Evolutionary conservation across 2,113 vertebrate genomes (phyloP).

Genomic region (Prunella himalayana): DNA sequence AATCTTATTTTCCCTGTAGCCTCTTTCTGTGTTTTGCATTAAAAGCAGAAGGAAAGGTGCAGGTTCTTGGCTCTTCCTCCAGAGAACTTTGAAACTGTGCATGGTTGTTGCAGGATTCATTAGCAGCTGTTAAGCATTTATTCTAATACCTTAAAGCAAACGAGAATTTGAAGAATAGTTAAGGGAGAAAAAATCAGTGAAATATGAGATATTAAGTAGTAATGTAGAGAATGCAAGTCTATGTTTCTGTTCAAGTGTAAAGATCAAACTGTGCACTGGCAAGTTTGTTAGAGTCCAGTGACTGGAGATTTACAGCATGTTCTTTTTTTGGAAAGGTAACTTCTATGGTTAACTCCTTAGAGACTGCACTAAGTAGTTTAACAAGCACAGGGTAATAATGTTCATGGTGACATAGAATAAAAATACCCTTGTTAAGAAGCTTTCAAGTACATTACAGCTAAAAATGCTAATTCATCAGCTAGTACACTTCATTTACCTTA

Average conservation of each 20-base stretch:
- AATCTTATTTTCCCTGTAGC: not conserved
- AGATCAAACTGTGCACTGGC: not conserved
- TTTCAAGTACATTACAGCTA: not conserved
- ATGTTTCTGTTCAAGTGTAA: not conserved
- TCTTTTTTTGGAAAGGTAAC: not conserved
- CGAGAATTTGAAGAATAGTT: not conserved
- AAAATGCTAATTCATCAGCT: not conserved
- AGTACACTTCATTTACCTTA: not conserved
- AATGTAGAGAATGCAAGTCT: not conserved
- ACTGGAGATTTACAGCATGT: rapidly evolving
- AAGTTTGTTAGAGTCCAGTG: not conserved
- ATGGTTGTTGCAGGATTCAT: not conserved
- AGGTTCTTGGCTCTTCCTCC: not conserved
- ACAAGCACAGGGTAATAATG: not conserved
- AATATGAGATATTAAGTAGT: not conserved
- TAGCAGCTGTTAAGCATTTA: not conserved
- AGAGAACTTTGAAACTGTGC: not conserved
- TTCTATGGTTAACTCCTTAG: not conserved
- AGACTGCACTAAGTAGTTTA: not conserved
- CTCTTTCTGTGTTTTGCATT: not conserved
- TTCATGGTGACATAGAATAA: not conserved
- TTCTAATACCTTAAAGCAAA: not conserved
- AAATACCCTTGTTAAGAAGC: not conserved
- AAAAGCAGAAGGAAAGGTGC: not conserved
- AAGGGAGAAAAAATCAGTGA: not conserved